Evolutionary conservation across 2,113 vertebrate genomes (phyloP).

Genomic region (Cygnus buccinator): DNA sequence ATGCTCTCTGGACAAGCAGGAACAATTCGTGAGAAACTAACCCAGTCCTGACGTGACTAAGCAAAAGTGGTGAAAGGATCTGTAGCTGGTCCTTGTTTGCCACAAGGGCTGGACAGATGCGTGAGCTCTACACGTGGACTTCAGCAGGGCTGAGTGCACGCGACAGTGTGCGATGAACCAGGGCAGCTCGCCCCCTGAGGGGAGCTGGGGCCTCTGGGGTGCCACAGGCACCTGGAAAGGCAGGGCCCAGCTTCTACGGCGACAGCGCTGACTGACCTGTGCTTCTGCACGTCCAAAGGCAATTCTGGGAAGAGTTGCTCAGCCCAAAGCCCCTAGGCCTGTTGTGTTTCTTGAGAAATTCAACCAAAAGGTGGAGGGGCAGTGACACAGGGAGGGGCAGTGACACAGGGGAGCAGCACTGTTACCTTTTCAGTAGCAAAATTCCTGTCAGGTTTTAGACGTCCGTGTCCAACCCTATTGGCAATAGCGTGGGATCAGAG

Average conservation of each 20-base stretch:
- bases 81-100: not conserved
- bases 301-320: not conserved
- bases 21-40: not conserved
- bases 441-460: not conserved
- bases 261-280: not conserved
- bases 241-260: not conserved
- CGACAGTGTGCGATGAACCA: not conserved
- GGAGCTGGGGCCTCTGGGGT: not conserved
- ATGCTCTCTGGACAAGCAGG: not conserved
- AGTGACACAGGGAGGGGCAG: not conserved
- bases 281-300: not conserved
- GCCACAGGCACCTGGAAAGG: not conserved
- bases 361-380: not conserved
- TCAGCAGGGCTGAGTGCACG: rapidly evolving
- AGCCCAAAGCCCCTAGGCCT: not conserved
- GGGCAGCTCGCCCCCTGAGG: not conserved
- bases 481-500: not conserved
- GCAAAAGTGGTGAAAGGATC: not conserved
- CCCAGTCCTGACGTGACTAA: not conserved
- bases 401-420: not conserved
- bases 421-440: not conserved
- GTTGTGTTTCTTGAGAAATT: not conserved
- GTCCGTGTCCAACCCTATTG: not conserved
- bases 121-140: rapidly evolving
- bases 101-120: not conserved